Conservation (phyloP, 2,888 invertebrate genomes). For the Malthinus flaveolus region DNA sequence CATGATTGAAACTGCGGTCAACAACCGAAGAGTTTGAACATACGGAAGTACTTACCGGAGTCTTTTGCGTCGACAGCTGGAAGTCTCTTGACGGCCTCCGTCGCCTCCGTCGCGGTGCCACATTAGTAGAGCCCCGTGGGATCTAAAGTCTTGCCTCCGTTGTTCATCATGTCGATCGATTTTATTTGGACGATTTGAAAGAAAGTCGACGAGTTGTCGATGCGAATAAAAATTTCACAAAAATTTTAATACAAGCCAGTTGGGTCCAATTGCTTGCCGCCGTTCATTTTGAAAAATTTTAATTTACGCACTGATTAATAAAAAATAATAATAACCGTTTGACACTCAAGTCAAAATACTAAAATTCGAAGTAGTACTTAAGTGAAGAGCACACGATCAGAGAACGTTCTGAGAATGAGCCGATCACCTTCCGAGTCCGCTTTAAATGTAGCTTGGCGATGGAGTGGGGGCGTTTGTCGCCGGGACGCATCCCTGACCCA, state of each 20-base stretch:
- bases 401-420: slow-evolving; percentile 42
- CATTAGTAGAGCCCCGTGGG: slow-evolving; percentile 55
- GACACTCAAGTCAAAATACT: slow-evolving; percentile 51
- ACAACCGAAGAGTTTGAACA: slow-evolving; percentile 42
- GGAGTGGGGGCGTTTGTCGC: slow-evolving; percentile 47
- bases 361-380: slow-evolving; percentile 26
- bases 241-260: slow-evolving; percentile 49
- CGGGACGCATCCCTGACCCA: slow-evolving; percentile 55
- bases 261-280: slow-evolving; percentile 52
- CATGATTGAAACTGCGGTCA: slow-evolving; percentile 45
- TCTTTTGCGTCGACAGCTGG: slow-evolving; percentile 55
- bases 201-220: slow-evolving; percentile 2
- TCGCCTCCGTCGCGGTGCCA: slow-evolving; percentile 53
- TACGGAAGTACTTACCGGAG: slow-evolving; percentile 49
- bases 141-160: slow-evolving; percentile 42
- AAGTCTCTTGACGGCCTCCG: slow-evolving; percentile 55
- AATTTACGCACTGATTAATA: slow-evolving; percentile 7
- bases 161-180: slow-evolving; percentile 28
- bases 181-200: slow-evolving; percentile 6
- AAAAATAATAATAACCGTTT: slow-evolving; percentile 45
- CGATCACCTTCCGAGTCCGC: slow-evolving; percentile 40
- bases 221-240: slow-evolving; percentile 16
- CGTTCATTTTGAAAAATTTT: slow-evolving; percentile 46
- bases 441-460: slow-evolving; percentile 45
- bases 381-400: slow-evolving; percentile 26